phyloP scores from a whole-genome alignment of 2,113 vertebrate genomes.

The Mirza zaza region DNA sequence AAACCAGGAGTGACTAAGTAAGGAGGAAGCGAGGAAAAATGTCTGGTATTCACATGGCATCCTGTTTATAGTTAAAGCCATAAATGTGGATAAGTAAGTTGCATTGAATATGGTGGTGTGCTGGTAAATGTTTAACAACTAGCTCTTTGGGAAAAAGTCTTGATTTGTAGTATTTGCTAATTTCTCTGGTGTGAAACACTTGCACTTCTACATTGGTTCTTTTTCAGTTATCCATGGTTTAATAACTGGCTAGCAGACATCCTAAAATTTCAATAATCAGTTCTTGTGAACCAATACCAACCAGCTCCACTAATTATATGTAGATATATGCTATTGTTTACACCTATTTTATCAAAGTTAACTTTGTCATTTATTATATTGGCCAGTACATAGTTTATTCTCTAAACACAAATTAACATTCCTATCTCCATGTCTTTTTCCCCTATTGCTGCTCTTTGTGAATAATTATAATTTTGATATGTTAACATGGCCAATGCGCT shows the following conservation, averaged over 20 bases:
- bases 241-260: not conserved
- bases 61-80: not conserved
- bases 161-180: not conserved
- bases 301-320: not conserved
- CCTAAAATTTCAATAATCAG: not conserved
- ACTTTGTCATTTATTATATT: not conserved
- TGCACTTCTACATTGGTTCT: not conserved
- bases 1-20: not conserved
- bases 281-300: not conserved
- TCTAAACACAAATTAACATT: not conserved
- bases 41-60: not conserved
- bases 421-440: not conserved
- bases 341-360: not conserved
- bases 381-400: not conserved
- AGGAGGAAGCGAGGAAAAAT: not conserved
- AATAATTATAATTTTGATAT: not conserved
- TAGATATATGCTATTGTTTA: not conserved
- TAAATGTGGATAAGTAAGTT: not conserved
- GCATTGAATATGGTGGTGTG: not conserved
- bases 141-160: not conserved
- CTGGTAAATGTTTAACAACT: not conserved
- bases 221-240: not conserved
- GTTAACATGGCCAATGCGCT: not conserved
- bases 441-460: not conserved
- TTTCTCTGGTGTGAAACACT: not conserved